Base-by-base conservation (phyloP, 2,888 invertebrate genomes). In the Tenthredo livida region DNA sequence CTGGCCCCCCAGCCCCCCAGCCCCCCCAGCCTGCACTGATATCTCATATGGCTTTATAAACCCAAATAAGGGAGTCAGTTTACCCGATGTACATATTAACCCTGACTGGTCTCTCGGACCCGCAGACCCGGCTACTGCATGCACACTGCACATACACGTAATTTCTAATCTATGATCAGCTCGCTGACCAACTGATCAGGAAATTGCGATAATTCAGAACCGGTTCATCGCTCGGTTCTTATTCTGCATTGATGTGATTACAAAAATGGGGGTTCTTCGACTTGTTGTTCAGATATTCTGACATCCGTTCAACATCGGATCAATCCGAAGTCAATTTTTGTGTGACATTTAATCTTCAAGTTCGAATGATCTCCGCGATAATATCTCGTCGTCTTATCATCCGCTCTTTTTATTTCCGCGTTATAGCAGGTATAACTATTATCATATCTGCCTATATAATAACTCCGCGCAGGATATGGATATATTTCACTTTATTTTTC, bases 1-100 rank as follows among this genome's bases (percentile, higher is more conserved):
- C 15, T 33, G 67, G 17, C 33, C 67, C 25, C 29, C 33, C 2
- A 2, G 33, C 4, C 67, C 67, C 61, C 67, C n/a, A n/a, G n/a
- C 33, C 61, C 67, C 67, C 61, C 33, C 17, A 1, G 17, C 33
- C 4, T 73, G 21, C 12, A 47, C 85, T 78, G 82, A 82, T 89
- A 87, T 89, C 86, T 88, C 85, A 47, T 84, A 73, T 43, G 73
- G 40, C 73, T 73, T 73, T 43, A 73, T 73, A 47, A 43, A 40
- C 73, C 43, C 73, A 43, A 73, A 73, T 73, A 43, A 73, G 43
- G 40, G 73, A 43, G 43, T 43, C 73, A 10, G 21, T 67, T 67
- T 15, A 25, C 33, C 33, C 33, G 67, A 33, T 61, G 21, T 61
- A n/a, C 40, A 9, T 73, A 73, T 40, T 43, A 43, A 73, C 21